Base-by-base conservation (phyloP, 92 coral and sea anemone genomes). In the Anthopleura xanthogrammica region DNA sequence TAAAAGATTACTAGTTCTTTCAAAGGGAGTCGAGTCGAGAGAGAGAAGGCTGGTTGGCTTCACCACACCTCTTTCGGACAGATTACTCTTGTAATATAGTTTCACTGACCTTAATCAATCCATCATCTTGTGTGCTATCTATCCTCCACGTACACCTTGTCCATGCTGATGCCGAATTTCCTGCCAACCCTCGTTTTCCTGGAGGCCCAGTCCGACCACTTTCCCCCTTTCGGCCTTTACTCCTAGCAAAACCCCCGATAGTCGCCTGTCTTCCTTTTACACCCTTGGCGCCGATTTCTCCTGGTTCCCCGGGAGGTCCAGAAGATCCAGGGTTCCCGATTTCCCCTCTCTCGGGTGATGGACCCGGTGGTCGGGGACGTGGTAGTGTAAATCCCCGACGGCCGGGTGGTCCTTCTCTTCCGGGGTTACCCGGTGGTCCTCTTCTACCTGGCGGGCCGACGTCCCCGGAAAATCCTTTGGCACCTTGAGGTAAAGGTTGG, bases 51-150 rank as follows among this genome's bases (percentile, higher is more conserved):
- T 46, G 50, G 50, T 9, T 9, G 50, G 7, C 50, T 46, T 46
- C 50, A 46, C 50, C 9, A 4, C 50, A 4, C 50, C 50, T 46
- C 7, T 9, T 46, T 46, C 50, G 50, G 50, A 4, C 50, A 58
- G 4, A 58, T 12, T 14, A 58, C 36, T 29, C 36, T 29, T 29
- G 36, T 29, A 29, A 29, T 29, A 20, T 6, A 20, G 70, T 62
- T 23, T n/a, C 5, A 42, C 79, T 17, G 0, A 86, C 89, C 85
- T 86, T 80, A 29, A 86, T 84, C 73, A 86, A 48, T 12, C 89
- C 89, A 10, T 78, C 83, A 42, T 80, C 89, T 79, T 81, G 77
- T 65, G 64, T 80, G 56, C 77, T 75, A 64, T 86, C 89, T 58
- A 86, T 16, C 75, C 48, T 80, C 89, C 89, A 86, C 39, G 56